Base-by-base conservation (phyloP, 2,888 invertebrate species). In the Phytoseiulus persimilis region DNA sequence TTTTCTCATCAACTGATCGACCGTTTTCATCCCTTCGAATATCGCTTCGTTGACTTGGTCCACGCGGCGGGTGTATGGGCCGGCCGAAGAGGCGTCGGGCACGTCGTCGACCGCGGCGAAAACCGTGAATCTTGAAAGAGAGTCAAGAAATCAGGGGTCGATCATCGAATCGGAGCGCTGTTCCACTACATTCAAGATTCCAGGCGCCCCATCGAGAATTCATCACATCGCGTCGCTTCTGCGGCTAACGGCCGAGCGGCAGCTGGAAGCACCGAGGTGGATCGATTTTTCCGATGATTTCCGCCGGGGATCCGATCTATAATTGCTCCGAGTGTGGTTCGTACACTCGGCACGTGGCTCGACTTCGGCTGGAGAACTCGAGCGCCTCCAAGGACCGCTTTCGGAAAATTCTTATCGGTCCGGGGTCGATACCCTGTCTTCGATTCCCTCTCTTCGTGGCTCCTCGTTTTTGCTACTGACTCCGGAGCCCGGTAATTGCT, bases 1-100 rank as follows among this genome's bases (percentile, higher is more conserved):
- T 92, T 95, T 96, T 39, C 95, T 94, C 92, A 98, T 95, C 94
- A 98, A 95, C 92, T 95, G 93, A 90, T 92, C 92, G 32, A 93
- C 91, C 0, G 93, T 93, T 65, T 91, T 46, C 39, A 91, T 84
- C 2, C 83, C 89, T 23, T 90, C 87, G 31, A 14, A 65, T 28
- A 65, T 23, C 11, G 28, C 65, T 65, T 89, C 18, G 46, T 90
- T 90, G 32, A 33, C 31, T 31, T 84, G 32, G 31, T 46, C 39
- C n/a, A 89, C 83, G 31, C 89, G 89, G 32, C 65, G 83, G 46
- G 89, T 87, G 32, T 89, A 39, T 45, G 90, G 46, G 39, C 89
- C 89, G 18, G 83, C 83, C 83, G 90, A 90, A 1, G 90, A 90
- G 31, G 90, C 90, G 39, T 83, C 90, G 28, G 90, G 90, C 23